These are phyloP conservation scores for Pteronotus mesoamericanus DNA, from an alignment of 2,797 vertebrate genomes.

Conservation along the genomic window DNA sequence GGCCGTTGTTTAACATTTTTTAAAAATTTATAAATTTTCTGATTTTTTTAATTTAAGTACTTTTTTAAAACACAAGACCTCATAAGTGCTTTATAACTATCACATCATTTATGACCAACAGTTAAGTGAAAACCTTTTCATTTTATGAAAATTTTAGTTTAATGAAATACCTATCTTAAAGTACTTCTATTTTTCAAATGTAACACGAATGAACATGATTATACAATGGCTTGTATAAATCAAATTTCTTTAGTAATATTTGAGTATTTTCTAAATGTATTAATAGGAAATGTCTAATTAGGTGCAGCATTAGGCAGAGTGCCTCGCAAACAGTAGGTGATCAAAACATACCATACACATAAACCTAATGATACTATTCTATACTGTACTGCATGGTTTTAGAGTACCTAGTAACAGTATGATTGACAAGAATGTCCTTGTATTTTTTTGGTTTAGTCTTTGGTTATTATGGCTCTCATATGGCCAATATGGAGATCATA, in stretches of 20 bases:
- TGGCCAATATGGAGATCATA: neutral
- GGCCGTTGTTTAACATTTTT: conserved; percentile 13
- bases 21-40: neutral
- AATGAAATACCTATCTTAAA: conserved; percentile 26
- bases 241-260: neutral
- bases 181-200: neutral
- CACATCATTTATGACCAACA: neutral
- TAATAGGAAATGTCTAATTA: neutral
- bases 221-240: neutral
- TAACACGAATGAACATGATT: neutral
- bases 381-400: neutral
- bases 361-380: neutral
- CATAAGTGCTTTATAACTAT: conserved; percentile 38
- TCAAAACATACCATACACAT: neutral
- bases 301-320: conserved; percentile 10
- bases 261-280: conserved; percentile 38
- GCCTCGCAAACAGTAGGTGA: neutral
- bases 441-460: neutral
- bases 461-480: neutral
- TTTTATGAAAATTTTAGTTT: conserved; percentile 41
- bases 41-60: conserved; percentile 32
- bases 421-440: neutral
- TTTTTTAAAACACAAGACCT: conserved; percentile 24
- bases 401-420: neutral
- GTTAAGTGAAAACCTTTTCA: conserved; percentile 21